Evolutionary conservation across 1,140 invertebrate genomes (phyloP), one percentile per base, ranked within the genome.

Genomic region (Orius laevigatus): DNA sequence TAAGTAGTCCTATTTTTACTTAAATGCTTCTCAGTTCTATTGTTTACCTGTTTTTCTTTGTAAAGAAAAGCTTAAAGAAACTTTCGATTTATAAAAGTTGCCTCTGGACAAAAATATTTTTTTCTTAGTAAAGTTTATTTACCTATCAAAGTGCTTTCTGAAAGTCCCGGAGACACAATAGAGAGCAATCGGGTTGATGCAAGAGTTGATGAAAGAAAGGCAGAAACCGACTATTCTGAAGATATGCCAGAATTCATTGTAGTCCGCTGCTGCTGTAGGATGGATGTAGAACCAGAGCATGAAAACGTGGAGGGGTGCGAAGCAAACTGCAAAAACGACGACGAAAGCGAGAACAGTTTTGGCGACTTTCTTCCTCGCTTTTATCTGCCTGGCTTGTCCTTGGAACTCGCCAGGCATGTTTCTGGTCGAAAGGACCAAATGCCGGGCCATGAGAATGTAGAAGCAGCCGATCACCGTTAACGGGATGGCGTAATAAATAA

Each of bases 301-400:
- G 55, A 87, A 88, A 1, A 78, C 72, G 63, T 91, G 88, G 61
- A 78, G 76, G 1, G 87, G 84, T 45, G 92, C 71, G 66, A 92
- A 95, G 59, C 91, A 95, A 14, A 90, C 69, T 58, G 88, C 79
- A 64, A 96, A 95, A 39, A 95, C 77, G 20, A 92, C 71, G n/a
- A 94, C 84, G 63, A 95, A 92, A 25, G 84, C 78, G n/a, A 95
- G 71, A 6, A 95, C 89, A 73, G 92, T 87, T 60, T 85, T 83
- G 2, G 88, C 89, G 0, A 94, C 86, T 64, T 91, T 71, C 55
- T 72, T 69, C 14, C 73, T 56, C 1, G 72, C 70, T 45, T 68
- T 65, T 16, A 72, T 67, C 56, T 74, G 65, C 10, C 46, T 53
- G 5, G 55, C 76, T 61, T 84, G 81, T 1, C 72, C 68, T 50